phyloP scores from a whole-genome alignment of 2,888 invertebrate genomes.

The Andrena dorsata region DNA sequence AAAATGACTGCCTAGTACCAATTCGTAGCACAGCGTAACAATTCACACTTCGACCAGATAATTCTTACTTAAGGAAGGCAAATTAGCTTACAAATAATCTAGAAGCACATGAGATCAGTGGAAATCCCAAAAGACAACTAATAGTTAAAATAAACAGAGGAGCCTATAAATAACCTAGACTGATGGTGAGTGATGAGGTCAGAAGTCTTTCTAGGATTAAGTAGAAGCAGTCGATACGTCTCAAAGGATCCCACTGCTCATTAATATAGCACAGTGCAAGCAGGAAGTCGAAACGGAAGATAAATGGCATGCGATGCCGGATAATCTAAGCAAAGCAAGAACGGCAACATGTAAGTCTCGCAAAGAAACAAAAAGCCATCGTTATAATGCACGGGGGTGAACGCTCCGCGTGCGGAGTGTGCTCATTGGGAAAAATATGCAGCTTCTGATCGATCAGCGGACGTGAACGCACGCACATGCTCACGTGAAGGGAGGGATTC shows the following conservation, averaged over 20 bases:
- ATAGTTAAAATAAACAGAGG: too few relatives aligned
- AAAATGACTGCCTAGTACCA: too few relatives aligned
- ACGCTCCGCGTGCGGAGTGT: constrained; percentile 18
- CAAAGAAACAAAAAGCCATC: neutral
- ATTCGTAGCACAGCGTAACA: too few relatives aligned
- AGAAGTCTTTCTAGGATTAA: neutral
- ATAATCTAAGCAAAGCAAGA: neutral
- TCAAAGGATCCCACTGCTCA: neutral
- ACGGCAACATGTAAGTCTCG: neutral
- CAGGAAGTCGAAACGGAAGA: neutral
- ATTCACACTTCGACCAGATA: too few relatives aligned
- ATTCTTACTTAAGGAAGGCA: too few relatives aligned
- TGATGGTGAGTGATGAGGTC: neutral
- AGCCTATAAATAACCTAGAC: too few relatives aligned
- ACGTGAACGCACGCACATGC: constrained; percentile 38
- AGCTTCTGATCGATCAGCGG: constrained; percentile 23
- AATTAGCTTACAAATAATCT: too few relatives aligned
- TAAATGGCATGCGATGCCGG: constrained; percentile 11
- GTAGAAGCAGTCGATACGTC: neutral
- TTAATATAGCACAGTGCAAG: neutral
- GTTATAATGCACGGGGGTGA: neutral
- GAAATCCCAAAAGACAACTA: too few relatives aligned
- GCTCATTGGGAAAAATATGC: constrained; percentile 13
- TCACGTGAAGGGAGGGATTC: constrained; percentile 6
- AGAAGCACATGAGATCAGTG: too few relatives aligned